Conservation (phyloP, 2,888 invertebrate species). For the Pseudococcus jackbeardsleyi region DNA sequence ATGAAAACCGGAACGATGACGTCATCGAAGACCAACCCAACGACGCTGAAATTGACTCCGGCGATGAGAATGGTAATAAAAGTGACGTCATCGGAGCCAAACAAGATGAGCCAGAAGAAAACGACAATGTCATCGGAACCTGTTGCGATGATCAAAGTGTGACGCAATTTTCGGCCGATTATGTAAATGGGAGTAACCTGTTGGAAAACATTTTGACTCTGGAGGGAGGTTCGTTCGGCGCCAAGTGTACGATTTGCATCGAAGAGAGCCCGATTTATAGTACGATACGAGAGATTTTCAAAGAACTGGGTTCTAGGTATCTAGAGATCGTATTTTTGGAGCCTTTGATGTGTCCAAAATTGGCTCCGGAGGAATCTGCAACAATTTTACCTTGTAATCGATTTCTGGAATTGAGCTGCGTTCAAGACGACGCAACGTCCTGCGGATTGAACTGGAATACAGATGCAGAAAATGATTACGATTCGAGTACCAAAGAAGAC, state of each 20-base stretch:
- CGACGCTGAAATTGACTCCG: background rate
- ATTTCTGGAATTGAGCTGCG: conserved; percentile 2
- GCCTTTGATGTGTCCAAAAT: background rate
- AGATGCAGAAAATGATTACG: background rate
- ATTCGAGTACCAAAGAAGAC: background rate
- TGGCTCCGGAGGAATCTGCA: background rate
- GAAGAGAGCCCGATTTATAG: background rate
- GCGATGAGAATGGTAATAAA: background rate
- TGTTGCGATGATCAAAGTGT: background rate
- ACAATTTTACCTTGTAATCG: background rate
- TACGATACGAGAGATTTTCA: conserved; percentile 6
- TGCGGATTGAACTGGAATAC: background rate
- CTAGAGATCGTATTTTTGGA: background rate
- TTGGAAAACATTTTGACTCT: conserved; percentile 4
- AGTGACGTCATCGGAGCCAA: background rate
- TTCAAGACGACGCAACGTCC: background rate
- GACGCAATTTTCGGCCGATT: conserved; percentile 7
- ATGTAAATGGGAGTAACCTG: background rate
- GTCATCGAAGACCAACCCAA: background rate
- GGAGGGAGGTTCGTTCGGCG: background rate
- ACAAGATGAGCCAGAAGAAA: background rate
- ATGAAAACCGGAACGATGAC: background rate
- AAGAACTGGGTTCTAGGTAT: background rate
- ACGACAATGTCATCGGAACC: background rate
- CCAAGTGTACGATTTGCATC: background rate